Percentiles rank a stretch among this genome's conserved stretches.
Conservation (phyloP, 2,888 invertebrate species). For the Tiphia femorata region DNA sequence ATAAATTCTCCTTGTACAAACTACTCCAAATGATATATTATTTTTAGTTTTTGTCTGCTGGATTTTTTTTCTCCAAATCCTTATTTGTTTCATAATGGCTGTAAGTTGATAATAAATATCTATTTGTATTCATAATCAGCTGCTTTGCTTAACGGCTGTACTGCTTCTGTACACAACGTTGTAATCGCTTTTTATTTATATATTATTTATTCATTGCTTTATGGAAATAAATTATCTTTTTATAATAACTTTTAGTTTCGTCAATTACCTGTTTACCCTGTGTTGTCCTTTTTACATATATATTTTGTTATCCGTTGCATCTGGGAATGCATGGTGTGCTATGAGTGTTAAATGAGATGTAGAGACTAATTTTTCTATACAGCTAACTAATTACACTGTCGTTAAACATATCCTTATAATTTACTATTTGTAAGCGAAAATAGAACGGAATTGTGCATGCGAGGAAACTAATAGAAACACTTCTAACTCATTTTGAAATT, state of each 20-base stretch:
- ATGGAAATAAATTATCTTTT: constrained; percentile 48
- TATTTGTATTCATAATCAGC: constrained; percentile 6
- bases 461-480: not conserved
- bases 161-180: constrained; percentile 27
- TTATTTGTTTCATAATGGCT: constrained; percentile 2
- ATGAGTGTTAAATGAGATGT: too few relatives aligned
- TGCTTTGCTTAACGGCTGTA: constrained; percentile 26
- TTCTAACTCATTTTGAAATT: not conserved
- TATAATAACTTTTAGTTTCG: constrained; percentile 45
- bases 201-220: constrained; percentile 39
- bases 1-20: not conserved
- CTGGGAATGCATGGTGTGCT: constrained; percentile 28
- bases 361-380: too few relatives aligned
- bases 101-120: constrained; percentile 1
- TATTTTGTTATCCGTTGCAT: constrained; percentile 19
- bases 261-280: constrained; percentile 45
- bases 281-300: constrained; percentile 11
- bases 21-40: not conserved
- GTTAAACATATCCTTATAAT: constrained; percentile 13
- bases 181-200: constrained; percentile 35
- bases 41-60: too few relatives aligned
- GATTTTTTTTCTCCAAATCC: not conserved
- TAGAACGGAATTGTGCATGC: not conserved
- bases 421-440: constrained; percentile 13
- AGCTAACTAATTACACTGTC: too few relatives aligned